Percentiles rank a stretch among this genome's conserved stretches.
phyloP scores from a whole-genome alignment of 2,113 vertebrate genomes.

The Cavia aperea region DNA sequence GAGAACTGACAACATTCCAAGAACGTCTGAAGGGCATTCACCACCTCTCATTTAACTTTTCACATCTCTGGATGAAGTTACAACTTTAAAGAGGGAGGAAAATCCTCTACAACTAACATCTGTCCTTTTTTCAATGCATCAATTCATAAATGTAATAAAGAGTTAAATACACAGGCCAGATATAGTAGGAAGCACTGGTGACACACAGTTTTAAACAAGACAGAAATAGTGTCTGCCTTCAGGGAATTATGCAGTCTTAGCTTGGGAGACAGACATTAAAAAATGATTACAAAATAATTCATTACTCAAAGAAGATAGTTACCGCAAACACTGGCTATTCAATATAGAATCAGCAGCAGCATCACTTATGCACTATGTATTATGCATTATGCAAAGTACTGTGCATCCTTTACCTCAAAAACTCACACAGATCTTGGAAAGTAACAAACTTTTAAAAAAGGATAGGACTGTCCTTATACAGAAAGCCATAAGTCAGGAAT shows the following conservation, averaged over 20 bases:
- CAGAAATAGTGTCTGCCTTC: constrained; percentile 24
- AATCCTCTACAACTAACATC: not conserved
- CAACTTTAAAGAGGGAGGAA: not conserved
- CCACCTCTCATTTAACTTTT: not conserved
- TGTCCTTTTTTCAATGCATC: not conserved
- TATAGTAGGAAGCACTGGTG: not conserved
- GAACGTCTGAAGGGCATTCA: too few relatives aligned
- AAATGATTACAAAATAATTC: constrained; percentile 7
- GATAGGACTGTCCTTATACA: too few relatives aligned
- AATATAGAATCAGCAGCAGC: not conserved
- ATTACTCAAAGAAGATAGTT: not conserved
- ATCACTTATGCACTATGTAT: not conserved
- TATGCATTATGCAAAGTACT: not conserved
- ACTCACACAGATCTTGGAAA: constrained; percentile 13
- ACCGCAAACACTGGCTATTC: not conserved
- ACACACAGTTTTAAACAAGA: constrained; percentile 24
- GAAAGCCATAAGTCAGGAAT: too few relatives aligned
- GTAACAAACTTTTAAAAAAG: not conserved
- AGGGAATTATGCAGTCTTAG: not conserved
- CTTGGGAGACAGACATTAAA: not conserved
- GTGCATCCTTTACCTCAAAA: not conserved
- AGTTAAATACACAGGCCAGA: constrained; percentile 5
- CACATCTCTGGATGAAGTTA: not conserved
- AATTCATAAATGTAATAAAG: not conserved
- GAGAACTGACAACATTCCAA: not conserved